Percentiles rank a stretch among this genome's conserved stretches.
These are phyloP conservation scores for Enhydra lutris DNA, from an alignment of 2,113 vertebrate species.

Conservation along the genomic window DNA sequence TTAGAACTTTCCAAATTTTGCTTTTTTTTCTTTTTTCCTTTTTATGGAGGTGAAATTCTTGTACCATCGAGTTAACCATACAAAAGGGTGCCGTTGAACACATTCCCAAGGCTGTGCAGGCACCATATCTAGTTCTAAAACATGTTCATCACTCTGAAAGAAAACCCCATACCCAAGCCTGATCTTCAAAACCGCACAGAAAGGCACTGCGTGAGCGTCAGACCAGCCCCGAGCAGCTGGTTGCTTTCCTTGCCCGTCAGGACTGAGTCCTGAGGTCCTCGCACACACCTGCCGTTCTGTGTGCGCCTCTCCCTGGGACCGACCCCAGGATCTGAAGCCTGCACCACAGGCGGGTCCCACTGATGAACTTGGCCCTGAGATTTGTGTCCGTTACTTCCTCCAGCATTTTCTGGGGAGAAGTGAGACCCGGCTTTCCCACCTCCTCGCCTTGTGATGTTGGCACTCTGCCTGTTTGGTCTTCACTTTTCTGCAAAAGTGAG, in stretches of 20 bases:
- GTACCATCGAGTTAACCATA: neutral
- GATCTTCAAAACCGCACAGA: neutral
- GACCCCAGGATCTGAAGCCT: neutral
- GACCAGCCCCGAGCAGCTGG: no score
- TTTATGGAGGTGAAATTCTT: neutral
- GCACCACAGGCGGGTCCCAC: accelerated
- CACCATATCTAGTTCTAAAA: neutral
- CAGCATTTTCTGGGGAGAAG: neutral
- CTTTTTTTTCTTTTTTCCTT: neutral
- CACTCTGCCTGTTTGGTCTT: neutral
- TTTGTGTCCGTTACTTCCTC: neutral
- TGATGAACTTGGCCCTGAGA: no score
- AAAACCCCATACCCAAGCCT: neutral
- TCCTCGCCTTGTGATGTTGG: neutral
- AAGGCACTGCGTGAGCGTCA: neutral
- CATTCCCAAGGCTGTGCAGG: neutral
- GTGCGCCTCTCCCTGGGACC: neutral
- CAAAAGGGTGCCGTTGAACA: neutral
- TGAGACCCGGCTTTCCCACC: neutral
- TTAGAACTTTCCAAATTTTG: neutral
- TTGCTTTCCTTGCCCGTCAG: neutral
- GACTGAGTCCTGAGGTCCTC: neutral
- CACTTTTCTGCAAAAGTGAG: neutral
- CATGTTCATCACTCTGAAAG: neutral
- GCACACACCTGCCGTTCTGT: accelerated